A percentile compares a stretch with the other conserved stretches of the same genome.
Evolutionary conservation across 2,888 invertebrate species (phyloP).

Genomic region (Heliconius cydno): DNA sequence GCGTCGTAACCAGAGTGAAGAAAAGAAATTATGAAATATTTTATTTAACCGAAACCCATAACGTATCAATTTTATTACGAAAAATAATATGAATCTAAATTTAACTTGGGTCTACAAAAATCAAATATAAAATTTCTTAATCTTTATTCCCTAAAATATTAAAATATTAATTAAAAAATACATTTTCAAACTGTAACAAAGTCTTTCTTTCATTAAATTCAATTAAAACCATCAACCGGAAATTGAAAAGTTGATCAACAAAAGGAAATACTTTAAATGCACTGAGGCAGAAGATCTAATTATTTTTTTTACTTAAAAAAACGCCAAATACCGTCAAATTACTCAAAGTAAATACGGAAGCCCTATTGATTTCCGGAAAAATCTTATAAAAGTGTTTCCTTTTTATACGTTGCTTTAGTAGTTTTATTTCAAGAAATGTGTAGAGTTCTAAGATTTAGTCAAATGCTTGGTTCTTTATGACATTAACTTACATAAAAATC

Average conservation of each 20-base stretch:
- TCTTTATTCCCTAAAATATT: too few relatives aligned
- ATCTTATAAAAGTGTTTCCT: constrained; percentile 1
- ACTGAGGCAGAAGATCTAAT: constrained; percentile 7
- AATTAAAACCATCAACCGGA: background rate
- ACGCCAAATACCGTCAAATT: background rate
- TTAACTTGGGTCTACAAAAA: too few relatives aligned
- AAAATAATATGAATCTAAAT: too few relatives aligned
- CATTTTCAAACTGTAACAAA: too few relatives aligned
- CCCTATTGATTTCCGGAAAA: background rate
- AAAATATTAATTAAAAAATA: too few relatives aligned
- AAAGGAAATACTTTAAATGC: background rate
- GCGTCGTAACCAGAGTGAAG: too few relatives aligned
- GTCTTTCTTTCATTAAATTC: background rate
- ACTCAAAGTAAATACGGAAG: constrained; percentile 4
- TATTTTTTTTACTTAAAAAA: background rate
- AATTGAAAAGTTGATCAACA: background rate
- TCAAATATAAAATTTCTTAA: too few relatives aligned
- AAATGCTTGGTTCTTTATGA: background rate
- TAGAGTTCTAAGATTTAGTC: background rate
- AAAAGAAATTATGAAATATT: too few relatives aligned
- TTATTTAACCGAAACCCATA: too few relatives aligned
- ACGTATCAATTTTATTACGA: too few relatives aligned
- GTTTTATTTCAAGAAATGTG: background rate
- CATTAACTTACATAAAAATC: too few relatives aligned
- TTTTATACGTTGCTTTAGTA: background rate